Percentiles rank a stretch among this genome's conserved stretches.
Evolutionary conservation across 2,797 vertebrate species (phyloP).

Genomic region (Microchirus variegatus): DNA sequence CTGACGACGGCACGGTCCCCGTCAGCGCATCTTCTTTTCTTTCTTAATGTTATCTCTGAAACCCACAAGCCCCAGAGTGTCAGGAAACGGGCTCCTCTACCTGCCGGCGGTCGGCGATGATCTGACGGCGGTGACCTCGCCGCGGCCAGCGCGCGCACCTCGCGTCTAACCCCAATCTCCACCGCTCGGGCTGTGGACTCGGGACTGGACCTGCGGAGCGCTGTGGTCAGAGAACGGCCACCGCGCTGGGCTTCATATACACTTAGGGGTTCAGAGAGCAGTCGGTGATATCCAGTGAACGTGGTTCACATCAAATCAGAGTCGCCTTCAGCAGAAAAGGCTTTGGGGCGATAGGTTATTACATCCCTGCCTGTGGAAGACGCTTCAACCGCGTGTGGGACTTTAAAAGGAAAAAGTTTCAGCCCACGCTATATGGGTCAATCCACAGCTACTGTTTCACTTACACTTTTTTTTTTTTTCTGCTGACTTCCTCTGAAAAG

Average conservation of each 20-base stretch:
- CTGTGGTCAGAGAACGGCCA: conserved; percentile 5
- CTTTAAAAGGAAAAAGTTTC: conserved; percentile 25
- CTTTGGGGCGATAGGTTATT: not conserved
- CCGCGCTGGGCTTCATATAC: not conserved
- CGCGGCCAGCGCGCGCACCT: conserved; percentile 42
- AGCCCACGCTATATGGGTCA: conserved; percentile 11
- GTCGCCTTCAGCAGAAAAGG: not conserved
- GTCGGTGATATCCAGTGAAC: not conserved
- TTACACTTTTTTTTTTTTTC: conserved; percentile 4
- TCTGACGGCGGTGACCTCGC: conserved; percentile 71
- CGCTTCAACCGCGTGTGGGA: conserved; percentile 11
- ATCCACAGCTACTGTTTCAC: conserved; percentile 11
- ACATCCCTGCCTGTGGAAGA: conserved; percentile 4
- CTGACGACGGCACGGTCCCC: conserved; percentile 71
- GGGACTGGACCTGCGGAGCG: conserved; percentile 25
- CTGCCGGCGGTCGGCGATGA: conserved; percentile 40
- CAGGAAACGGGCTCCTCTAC: conserved; percentile 57
- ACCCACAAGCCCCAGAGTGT: conserved; percentile 74
- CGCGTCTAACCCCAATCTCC: conserved; percentile 62
- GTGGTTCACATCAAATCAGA: conserved; percentile 32
- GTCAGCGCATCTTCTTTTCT: conserved; percentile 50
- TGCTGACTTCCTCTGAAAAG: conserved; percentile 5
- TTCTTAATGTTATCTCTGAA: conserved; percentile 78
- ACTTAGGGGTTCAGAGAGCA: conserved; percentile 23
- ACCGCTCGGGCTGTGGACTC: conserved; percentile 18